These are phyloP conservation scores for Micronisus gabar DNA, from an alignment of 2,113 vertebrate genomes.

Conservation along the genomic window DNA sequence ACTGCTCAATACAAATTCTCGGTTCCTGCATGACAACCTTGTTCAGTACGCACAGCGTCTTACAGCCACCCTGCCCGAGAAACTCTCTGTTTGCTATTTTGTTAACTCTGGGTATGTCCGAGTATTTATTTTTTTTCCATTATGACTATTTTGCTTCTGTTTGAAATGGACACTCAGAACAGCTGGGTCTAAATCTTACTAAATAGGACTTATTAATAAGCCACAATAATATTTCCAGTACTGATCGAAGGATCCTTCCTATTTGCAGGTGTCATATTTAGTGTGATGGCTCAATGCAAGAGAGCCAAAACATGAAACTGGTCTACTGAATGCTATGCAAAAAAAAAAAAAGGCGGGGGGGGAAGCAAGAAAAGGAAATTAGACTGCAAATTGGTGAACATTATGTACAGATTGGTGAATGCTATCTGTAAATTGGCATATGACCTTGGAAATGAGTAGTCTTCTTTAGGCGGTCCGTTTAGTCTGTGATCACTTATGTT, in stretches of 20 bases:
- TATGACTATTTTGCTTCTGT: not conserved
- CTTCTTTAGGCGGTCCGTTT: rapidly evolving
- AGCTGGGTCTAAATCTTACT: not conserved
- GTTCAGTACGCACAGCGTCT: constrained; percentile 89
- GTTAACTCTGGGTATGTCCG: constrained; percentile 92
- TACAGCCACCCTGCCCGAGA: constrained; percentile 84
- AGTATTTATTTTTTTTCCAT: not conserved
- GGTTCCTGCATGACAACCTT: constrained; percentile 94
- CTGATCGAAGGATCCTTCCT: not conserved
- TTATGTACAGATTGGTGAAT: not conserved
- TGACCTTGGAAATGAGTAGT: not conserved
- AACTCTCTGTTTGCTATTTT: constrained; percentile 93
- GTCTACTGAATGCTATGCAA: not conserved
- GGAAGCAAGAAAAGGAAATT: not conserved
- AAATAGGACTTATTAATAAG: not conserved
- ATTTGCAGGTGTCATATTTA: not conserved
- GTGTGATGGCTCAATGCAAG: not conserved
- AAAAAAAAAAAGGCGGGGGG: not conserved
- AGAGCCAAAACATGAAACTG: not conserved
- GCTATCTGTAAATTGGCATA: not conserved
- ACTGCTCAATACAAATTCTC: constrained; percentile 92
- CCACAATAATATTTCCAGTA: not conserved
- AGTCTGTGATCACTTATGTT: not conserved
- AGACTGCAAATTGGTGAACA: not conserved
- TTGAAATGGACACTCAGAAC: not conserved